A percentile compares a stretch with the other conserved stretches of the same genome.
phyloP scores from a whole-genome alignment of 2,113 vertebrate genomes.

The Oryctolagus cuniculus region DNA sequence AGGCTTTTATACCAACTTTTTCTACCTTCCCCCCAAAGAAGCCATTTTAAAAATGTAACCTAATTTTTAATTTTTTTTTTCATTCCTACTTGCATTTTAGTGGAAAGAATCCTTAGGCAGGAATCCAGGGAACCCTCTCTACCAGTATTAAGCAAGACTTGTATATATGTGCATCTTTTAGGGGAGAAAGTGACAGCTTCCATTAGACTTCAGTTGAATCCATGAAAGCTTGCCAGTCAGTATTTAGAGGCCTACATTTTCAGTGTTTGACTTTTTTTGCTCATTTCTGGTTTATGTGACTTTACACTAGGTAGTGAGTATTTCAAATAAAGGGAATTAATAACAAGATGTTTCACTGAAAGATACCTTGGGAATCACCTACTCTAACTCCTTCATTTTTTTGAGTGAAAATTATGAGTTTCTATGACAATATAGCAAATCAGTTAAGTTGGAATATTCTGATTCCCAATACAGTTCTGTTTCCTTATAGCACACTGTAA shows the following conservation, averaged over 20 bases:
- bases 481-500: constrained; percentile 33
- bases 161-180: constrained; percentile 24
- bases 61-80: constrained; percentile 33
- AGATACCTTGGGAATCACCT: constrained; percentile 51
- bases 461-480: constrained; percentile 21
- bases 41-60: not conserved
- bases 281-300: constrained; percentile 47
- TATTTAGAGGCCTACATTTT: not conserved
- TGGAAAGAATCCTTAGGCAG: constrained; percentile 58
- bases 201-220: constrained; percentile 47
- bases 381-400: constrained; percentile 37
- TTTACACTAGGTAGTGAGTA: constrained; percentile 2
- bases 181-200: constrained; percentile 45
- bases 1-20: constrained; percentile 41
- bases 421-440: constrained; percentile 29
- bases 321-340: constrained; percentile 48
- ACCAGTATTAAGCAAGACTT: constrained; percentile 55
- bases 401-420: constrained; percentile 60
- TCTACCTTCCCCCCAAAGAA: not conserved
- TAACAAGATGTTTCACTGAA: constrained; percentile 40
- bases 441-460: constrained; percentile 40
- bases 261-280: constrained; percentile 14
- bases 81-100: constrained; percentile 3
- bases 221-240: constrained; percentile 1
- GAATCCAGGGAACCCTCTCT: not conserved